Evolutionary conservation across 2,888 invertebrate genomes (phyloP), one percentile per base, ranked within the genome.

Genomic region (Drosophila anceps): DNA sequence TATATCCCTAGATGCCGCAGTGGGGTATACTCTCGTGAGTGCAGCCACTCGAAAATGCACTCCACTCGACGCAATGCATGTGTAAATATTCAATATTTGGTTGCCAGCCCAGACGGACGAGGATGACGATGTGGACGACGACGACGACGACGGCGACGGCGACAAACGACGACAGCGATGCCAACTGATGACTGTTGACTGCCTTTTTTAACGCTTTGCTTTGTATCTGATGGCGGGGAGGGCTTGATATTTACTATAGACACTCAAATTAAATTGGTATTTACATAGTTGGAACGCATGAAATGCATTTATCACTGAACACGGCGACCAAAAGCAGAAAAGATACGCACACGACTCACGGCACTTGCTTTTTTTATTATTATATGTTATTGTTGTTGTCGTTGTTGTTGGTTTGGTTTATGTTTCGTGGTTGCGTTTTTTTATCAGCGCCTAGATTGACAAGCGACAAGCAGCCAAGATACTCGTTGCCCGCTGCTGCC

Each of bases 241-340:
- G 61, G 60, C 39, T 75, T 75, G 46, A 59, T 87, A 79, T 84
- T 87, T 79, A 76, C 82, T 79, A 66, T 73, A 73, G 83, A 83
- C 91, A 91, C 91, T 91, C 89, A 91, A 91, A 90, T 91, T 91
- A 91, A 91, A 91, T 91, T 91, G 90, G 81, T 91, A 90, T 91
- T 91, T 91, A 83, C 77, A 86, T 85, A 88, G 90, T 75, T 88
- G 90, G 79, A 78, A 84, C 80, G 86, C 88, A 90, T 79, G 84
- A 88, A 87, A 85, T 88, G 84, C 86, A 89, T 82, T 85, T 85
- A 85, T 87, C 87, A 81, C 80, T 79, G 68, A 69, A 60, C 57
- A 71, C 64, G 35, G 46, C 60, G 54, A 60, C 48, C 44, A 44
- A 74, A 72, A 51, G 63, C 57, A 55, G n/a, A 41, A 65, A 67